Evolutionary conservation across 35 echinoderm and acorn worm species (phyloP).

Genomic region (Apostichopus japonicus): DNA sequence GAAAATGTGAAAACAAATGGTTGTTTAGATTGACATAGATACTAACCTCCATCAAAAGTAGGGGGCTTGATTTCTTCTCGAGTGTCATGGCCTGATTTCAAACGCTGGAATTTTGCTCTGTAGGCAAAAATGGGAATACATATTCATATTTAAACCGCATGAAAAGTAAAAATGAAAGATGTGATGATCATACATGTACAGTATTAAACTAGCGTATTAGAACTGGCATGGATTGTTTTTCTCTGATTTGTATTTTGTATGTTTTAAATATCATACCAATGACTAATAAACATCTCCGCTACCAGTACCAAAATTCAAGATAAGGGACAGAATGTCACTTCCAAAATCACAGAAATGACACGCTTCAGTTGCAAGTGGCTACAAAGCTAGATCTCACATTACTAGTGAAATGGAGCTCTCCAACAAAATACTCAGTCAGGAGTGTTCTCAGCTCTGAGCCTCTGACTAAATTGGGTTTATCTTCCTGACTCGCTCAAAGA

Average conservation of each 20-base stretch:
- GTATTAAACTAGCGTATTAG: too few relatives aligned
- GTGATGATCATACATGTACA: too few relatives aligned
- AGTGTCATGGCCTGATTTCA: conserved; percentile 88
- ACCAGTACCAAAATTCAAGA: too few relatives aligned
- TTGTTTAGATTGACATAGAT: not conserved
- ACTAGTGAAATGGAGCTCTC: not conserved
- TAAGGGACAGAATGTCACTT: too few relatives aligned
- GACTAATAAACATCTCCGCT: too few relatives aligned
- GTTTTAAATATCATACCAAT: too few relatives aligned
- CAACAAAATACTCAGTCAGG: not conserved
- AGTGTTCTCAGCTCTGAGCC: not conserved
- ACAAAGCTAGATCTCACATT: not conserved
- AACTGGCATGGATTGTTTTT: too few relatives aligned
- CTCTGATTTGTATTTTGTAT: too few relatives aligned
- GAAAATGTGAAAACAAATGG: too few relatives aligned
- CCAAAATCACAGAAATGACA: not conserved
- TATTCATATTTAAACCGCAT: too few relatives aligned
- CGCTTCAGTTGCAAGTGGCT: not conserved
- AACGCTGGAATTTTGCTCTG: conserved; percentile 90
- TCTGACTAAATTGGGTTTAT: not conserved
- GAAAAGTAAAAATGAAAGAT: not conserved
- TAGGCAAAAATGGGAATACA: not conserved
- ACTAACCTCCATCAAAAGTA: conserved; percentile 94
- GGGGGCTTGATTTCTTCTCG: conserved; percentile 86
- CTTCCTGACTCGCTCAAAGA: not conserved